Base-by-base conservation (phyloP, 2,113 vertebrate genomes). In the Eulemur rufifrons region DNA sequence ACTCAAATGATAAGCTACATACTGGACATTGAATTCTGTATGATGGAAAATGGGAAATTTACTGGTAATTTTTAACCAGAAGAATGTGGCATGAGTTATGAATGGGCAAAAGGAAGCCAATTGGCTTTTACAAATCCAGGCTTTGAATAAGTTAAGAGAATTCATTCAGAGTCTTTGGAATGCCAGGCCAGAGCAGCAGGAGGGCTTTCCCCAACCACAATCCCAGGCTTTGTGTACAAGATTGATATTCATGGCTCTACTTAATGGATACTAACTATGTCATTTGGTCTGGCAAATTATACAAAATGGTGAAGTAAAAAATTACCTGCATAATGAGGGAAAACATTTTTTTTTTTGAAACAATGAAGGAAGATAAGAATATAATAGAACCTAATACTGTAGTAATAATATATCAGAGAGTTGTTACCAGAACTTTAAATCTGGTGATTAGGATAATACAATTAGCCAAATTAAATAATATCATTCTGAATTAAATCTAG, bases 61-160 rank as follows among this genome's bases (percentile, higher is more conserved):
- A 73, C 5, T 21, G 54, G 73, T 3, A 77, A 82, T 63, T 82
- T 74, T 85, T 76, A 81, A 52, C 50, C 37, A 73, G 54, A 83
- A 73, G 50, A 92, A 21, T 18, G 18, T 17, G 63, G 77, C 42
- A 52, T 56, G 61, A 73, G 54, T 63, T 94, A 81, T 74, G 82
- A 97, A 86, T n/a, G 56, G 39, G 85, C 47, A 87, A 76, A 74
- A 32, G 29, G 80, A 88, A 59, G 12, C 56, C 59, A 82, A 11
- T 2, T 59, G 76, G 74, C 59, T 80, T 92, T 89, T 80, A 90
- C 56, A 69, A 86, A 89, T n/a, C 45, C 34, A 15, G 64, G 25
- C 94, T 83, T 42, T 71, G 86, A 96, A 74, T 94, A 80, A 92
- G 34, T 42, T 39, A 66, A 93, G 68, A 94, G 87, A 86, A 56